Percentiles rank a stretch among this genome's conserved stretches.
phyloP scores from a whole-genome alignment of 2,797 vertebrate genomes.

The Acanthornis magna region DNA sequence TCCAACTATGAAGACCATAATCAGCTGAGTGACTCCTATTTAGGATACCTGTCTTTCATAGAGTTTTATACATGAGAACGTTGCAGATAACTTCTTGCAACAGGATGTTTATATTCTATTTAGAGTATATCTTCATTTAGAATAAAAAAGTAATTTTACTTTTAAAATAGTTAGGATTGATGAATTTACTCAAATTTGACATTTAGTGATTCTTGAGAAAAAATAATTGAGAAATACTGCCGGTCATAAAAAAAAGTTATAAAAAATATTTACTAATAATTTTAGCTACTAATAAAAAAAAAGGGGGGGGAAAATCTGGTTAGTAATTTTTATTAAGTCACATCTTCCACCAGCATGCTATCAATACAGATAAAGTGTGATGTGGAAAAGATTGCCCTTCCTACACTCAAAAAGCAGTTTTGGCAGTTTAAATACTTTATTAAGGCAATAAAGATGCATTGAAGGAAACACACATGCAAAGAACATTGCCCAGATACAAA shows the following conservation, averaged over 20 bases:
- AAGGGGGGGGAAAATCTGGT: neutral
- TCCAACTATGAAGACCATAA: neutral
- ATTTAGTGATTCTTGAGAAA: neutral
- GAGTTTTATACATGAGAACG: neutral
- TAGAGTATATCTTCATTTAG: neutral
- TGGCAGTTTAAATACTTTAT: neutral
- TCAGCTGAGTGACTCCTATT: neutral
- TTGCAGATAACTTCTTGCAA: neutral
- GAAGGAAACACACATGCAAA: conserved; percentile 1
- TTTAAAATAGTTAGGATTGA: neutral
- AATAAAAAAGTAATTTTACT: neutral
- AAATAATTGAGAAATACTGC: neutral
- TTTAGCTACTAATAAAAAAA: neutral
- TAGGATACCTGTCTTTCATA: neutral
- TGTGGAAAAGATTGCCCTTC: neutral
- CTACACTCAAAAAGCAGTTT: conserved; percentile 16
- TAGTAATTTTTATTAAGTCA: neutral
- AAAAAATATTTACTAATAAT: neutral
- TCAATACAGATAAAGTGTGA: neutral
- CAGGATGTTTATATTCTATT: neutral
- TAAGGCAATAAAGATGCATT: neutral
- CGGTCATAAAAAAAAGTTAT: neutral
- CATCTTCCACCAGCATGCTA: neutral
- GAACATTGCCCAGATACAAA: neutral
- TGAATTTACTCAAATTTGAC: neutral